Evolutionary conservation across 2,888 invertebrate species (phyloP).

Genomic region (Caenorhabditis sp.): DNA sequence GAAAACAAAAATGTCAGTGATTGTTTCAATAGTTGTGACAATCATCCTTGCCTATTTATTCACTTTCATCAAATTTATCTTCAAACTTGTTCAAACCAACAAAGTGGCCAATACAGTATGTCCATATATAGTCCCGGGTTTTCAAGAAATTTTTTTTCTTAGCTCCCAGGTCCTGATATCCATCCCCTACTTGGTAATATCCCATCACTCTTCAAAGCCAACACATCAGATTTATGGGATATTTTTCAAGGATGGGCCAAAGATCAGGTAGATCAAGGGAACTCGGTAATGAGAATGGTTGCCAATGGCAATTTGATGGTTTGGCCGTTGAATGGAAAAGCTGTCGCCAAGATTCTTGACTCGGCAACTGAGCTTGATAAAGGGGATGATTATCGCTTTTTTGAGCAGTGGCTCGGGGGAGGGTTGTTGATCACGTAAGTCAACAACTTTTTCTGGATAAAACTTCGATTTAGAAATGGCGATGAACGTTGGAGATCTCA

Average conservation of each 20-base stretch:
- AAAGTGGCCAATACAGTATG: conserved; percentile 21
- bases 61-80: conserved; percentile 16
- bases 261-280: conserved; percentile 16
- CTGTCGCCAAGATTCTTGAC: conserved; percentile 57
- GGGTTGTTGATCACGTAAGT: conserved; percentile 71
- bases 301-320: conserved; percentile 23
- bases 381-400: conserved; percentile 72
- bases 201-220: conserved; percentile 8
- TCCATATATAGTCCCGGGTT: not conserved
- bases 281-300: conserved; percentile 24
- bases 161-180: conserved; percentile 28
- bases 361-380: conserved; percentile 70
- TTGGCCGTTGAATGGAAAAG: conserved; percentile 38
- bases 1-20: conserved; percentile 13
- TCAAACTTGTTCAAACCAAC: conserved; percentile 12
- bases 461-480: too few relatives aligned
- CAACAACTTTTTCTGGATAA: too few relatives aligned
- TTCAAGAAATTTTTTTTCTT: not conserved
- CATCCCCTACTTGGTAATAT: conserved; percentile 31
- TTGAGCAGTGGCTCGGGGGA: conserved; percentile 73
- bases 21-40: conserved; percentile 11
- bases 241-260: conserved; percentile 29
- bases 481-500: conserved; percentile 72
- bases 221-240: conserved; percentile 15
- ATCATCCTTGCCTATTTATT: conserved; percentile 7